Base-by-base conservation (phyloP, 2,797 vertebrate species). In the Acropternis orthonyx region DNA sequence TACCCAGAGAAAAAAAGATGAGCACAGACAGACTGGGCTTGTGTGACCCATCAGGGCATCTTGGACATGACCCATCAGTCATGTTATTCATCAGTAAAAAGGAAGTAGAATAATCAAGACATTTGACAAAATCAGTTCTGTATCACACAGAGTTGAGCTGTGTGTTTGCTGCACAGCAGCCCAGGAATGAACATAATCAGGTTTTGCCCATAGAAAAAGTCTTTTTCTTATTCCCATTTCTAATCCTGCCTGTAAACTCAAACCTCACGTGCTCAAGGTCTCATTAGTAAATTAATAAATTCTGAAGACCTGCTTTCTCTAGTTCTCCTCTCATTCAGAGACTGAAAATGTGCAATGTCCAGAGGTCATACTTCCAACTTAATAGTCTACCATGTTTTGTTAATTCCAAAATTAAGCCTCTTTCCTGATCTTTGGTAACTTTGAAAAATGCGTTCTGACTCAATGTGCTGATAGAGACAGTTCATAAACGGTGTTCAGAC, bases 1-100 rank as follows among this genome's bases (percentile, higher is more conserved):
- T 27, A 41, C 7, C 41, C 7, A 41, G 24, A 34, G 30, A 9
- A 58, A 14, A 37, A 19, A 56, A 0, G 0, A n/a, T 36, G 23
- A 67, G 14, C 51, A 36, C 24, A 41, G 32, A 84, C 18, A 22
- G n/a, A 43, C 4, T 7, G 18, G 13, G 30, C 15, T 15, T 52
- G 34, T 39, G 46, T 37, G 43, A 67, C 30, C 43, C 69, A 27
- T 24, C 19, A 26, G 17, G 34, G 67, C 49, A 68, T 48, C 44
- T 39, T 52, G 34, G 56, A 48, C 14, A 13, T 6, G 51, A 58
- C 28, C 24, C 32, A 62, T 73, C 55, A 49, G 39, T 54, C 10
- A 19, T 17, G 28, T 16, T 39, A 61, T 28, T 80, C n/a, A 41
- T 14, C 32, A 44, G 2, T 37, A 52, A 41, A 24, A 46, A 11